A percentile compares a stretch with the other conserved stretches of the same genome.
These are phyloP conservation scores for Heterocephalus glaber DNA, from an alignment of 2,113 vertebrate genomes.

Conservation along the genomic window DNA sequence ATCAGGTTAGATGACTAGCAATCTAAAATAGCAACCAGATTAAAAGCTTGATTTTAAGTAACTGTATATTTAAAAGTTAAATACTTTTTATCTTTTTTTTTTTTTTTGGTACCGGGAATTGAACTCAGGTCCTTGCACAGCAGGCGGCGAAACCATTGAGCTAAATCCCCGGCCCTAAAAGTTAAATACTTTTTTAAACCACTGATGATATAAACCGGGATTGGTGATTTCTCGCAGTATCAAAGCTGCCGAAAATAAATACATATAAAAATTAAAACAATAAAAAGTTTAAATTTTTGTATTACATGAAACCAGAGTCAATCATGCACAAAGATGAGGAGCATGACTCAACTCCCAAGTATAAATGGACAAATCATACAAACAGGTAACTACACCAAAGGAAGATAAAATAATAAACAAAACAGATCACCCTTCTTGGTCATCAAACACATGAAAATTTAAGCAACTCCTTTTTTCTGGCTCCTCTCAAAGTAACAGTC, in stretches of 20 bases:
- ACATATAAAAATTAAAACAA: neutral
- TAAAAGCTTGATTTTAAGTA: slow-evolving; percentile 36
- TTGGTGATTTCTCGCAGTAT: neutral
- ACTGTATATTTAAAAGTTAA: slow-evolving; percentile 30
- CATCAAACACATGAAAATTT: neutral
- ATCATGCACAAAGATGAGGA: neutral
- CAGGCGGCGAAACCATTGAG: no score
- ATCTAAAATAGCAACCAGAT: neutral
- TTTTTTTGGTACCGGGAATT: no score
- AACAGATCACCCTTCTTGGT: neutral
- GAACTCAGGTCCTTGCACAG: no score
- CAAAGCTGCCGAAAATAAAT: slow-evolving; percentile 9
- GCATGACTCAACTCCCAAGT: neutral
- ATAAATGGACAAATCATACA: neutral
- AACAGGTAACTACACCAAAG: neutral
- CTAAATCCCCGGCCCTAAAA: no score
- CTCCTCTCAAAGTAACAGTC: neutral
- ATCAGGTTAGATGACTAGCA: neutral
- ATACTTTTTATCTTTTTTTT: no score
- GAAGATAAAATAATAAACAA: neutral
- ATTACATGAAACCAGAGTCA: neutral
- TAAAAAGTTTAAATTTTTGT: neutral
- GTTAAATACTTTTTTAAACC: neutral
- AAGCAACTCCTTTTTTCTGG: neutral
- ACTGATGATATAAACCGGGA: slow-evolving; percentile 4